Conservation (phyloP, 1,140 invertebrate genomes). For the Neodiprion lecontei region DNA sequence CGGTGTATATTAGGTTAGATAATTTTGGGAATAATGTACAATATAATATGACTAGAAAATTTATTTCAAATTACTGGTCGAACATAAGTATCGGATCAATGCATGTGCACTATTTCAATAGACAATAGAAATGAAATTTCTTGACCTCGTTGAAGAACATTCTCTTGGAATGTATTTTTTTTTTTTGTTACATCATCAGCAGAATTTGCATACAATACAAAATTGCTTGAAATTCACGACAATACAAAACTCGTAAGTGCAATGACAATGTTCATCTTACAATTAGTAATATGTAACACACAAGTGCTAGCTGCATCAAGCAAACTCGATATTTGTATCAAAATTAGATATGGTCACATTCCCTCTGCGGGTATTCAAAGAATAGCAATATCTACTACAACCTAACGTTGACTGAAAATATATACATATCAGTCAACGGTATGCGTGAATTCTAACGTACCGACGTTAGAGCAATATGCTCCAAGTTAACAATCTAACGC, state of each 20-base stretch:
- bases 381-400: not conserved
- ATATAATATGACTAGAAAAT: not conserved
- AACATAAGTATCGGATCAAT: not conserved
- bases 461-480: no score
- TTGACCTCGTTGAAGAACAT: not conserved
- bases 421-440: no score
- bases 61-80: not conserved
- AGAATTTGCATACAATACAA: not conserved
- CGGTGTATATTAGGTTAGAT: not conserved
- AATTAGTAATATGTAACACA: not conserved
- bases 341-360: not conserved
- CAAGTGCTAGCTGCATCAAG: not conserved
- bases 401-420: not conserved
- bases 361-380: not conserved
- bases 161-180: not conserved
- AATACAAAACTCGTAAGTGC: conserved; percentile 1
- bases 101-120: not conserved
- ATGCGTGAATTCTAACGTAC: no score
- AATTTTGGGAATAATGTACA: not conserved
- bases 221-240: not conserved
- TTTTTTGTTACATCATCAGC: no score
- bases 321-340: not conserved
- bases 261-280: not conserved
- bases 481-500: no score
- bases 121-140: not conserved